Evolutionary conservation across 1,140 invertebrate genomes (phyloP).

Genomic region (Melanaphis sacchari): DNA sequence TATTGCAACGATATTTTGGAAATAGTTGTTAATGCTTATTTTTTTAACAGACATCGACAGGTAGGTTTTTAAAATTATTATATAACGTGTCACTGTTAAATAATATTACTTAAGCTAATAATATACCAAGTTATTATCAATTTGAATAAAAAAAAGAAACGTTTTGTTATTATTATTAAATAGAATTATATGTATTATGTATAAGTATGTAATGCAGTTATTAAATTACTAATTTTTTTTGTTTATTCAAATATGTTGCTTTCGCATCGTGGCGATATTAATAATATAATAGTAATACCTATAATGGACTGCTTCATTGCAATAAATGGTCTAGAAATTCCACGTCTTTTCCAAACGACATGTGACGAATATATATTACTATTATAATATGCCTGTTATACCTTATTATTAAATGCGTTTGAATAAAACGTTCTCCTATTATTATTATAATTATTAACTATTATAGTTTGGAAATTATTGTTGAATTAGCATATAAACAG

Average conservation of each 20-base stretch:
- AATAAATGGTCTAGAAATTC: background rate
- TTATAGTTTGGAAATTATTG: background rate
- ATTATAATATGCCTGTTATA: background rate
- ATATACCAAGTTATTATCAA: background rate
- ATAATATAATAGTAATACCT: background rate
- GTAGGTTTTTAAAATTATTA: too few species aligned
- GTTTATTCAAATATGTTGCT: background rate
- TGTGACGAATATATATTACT: background rate
- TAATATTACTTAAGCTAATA: background rate
- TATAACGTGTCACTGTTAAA: background rate
- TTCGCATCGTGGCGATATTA: background rate
- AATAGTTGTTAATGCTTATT: background rate
- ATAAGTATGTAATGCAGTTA: background rate
- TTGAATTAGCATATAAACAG: conserved; percentile 12
- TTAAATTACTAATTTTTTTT: background rate
- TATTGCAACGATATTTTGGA: background rate
- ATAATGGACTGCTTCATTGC: background rate
- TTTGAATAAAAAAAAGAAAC: background rate
- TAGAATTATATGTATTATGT: background rate
- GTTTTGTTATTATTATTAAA: too few species aligned
- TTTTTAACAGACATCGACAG: background rate
- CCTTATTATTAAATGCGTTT: background rate
- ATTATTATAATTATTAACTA: conserved; percentile 16
- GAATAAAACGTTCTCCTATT: background rate
- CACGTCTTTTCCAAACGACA: background rate